A percentile compares a stretch with the other conserved stretches of the same genome.
Conservation (phyloP, 2,888 invertebrate species). For the Didymodactylos carnosus region DNA sequence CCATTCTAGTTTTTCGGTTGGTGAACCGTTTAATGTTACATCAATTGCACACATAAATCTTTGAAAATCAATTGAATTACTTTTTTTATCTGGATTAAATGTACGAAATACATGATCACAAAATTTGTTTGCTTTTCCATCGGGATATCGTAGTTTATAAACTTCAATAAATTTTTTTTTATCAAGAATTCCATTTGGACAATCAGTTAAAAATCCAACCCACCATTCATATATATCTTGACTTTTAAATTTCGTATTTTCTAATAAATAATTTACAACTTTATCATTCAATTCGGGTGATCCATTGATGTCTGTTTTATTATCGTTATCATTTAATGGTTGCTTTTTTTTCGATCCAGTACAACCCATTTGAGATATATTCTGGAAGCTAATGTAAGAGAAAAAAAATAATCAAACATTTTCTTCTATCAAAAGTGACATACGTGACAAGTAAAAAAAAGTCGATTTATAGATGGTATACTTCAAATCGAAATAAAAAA, state of each 20-base stretch:
- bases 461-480: no score
- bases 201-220: conserved; percentile 18
- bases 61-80: not conserved
- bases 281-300: not conserved
- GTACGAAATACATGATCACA: conserved; percentile 32
- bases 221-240: not conserved
- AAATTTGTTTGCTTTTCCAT: conserved; percentile 29
- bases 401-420: no score
- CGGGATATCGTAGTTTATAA: conserved; percentile 31
- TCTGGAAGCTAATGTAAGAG: no score
- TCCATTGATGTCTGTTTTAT: not conserved
- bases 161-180: conserved; percentile 33
- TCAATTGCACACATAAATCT: not conserved
- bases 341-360: no score
- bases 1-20: not conserved
- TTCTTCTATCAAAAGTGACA: no score
- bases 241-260: not conserved
- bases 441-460: no score
- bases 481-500: no score
- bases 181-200: conserved; percentile 29
- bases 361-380: no score
- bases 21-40: not conserved
- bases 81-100: conserved; percentile 19
- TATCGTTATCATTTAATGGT: not conserved
- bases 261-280: not conserved